Conservation (phyloP, 1,140 invertebrate genomes). For the Phenacoccus solenopsis region DNA sequence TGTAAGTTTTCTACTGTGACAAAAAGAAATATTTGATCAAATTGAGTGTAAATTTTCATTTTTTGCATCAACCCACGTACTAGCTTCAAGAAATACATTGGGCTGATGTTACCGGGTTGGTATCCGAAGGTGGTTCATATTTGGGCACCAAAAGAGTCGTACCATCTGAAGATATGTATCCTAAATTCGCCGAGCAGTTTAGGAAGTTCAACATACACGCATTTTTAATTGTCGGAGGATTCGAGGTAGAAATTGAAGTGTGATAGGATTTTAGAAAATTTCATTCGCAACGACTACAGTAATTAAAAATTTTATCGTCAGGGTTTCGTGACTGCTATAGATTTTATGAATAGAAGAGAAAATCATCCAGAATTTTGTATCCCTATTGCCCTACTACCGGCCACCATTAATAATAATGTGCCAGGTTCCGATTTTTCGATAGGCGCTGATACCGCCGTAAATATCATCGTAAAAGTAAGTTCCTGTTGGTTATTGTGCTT, state of each 20-base stretch:
- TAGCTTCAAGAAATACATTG: conserved; percentile 35
- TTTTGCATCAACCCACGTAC: not conserved
- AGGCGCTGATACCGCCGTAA: conserved; percentile 21
- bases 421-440: conserved; percentile 21
- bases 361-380: conserved; percentile 19
- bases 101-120: conserved; percentile 94
- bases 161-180: conserved; percentile 5
- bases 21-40: too few species aligned
- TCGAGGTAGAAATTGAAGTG: conserved; percentile 11
- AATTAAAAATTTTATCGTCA: too few species aligned
- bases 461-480: conserved; percentile 19
- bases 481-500: not conserved
- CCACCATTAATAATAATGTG: conserved; percentile 21
- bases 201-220: not conserved
- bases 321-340: conserved; percentile 1
- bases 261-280: not conserved
- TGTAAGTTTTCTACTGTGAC: conserved; percentile 42
- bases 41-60: not conserved
- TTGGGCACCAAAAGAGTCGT: conserved; percentile 19
- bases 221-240: conserved; percentile 13
- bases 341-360: not conserved
- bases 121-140: conserved; percentile 79
- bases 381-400: conserved; percentile 13
- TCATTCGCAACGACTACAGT: too few species aligned
- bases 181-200: conserved; percentile 11